phyloP scores from a whole-genome alignment of 2,113 vertebrate genomes.

The Ibidorhyncha struthersii region DNA sequence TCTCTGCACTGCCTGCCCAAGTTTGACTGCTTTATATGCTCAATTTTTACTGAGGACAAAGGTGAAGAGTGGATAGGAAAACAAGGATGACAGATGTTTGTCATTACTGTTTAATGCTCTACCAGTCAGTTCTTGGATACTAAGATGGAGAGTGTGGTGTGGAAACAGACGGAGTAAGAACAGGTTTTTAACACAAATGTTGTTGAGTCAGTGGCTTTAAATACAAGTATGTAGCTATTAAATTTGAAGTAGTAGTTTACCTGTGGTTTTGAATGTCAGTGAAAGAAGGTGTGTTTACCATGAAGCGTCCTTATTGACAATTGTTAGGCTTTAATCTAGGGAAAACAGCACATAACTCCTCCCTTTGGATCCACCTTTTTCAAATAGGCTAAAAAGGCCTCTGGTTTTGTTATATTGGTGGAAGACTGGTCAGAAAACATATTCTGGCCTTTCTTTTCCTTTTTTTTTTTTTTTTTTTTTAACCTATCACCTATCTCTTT shows the following conservation, averaged over 20 bases:
- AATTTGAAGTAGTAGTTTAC: neutral
- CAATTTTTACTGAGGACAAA: conserved; percentile 5
- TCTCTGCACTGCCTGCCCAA: neutral
- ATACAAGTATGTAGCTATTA: neutral
- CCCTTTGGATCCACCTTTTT: neutral
- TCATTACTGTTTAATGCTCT: conserved; percentile 16
- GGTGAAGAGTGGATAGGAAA: conserved; percentile 24
- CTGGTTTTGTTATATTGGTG: neutral
- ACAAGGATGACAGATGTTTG: neutral
- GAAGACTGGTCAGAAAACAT: neutral
- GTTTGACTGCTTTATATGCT: neutral
- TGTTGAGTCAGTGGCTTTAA: neutral
- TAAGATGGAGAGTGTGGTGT: neutral
- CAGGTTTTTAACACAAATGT: neutral
- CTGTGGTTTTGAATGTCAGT: neutral
- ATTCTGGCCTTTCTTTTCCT: neutral
- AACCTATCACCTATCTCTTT: neutral
- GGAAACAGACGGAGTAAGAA: neutral
- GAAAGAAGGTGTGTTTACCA: neutral
- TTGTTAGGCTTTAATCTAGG: neutral
- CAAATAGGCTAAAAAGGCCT: neutral
- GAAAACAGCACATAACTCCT: neutral
- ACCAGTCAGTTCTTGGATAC: neutral
- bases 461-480: neutral
- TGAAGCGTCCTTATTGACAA: neutral